phyloP scores from a whole-genome alignment of 2,888 invertebrate species.

The Bugulina stolonifera region DNA sequence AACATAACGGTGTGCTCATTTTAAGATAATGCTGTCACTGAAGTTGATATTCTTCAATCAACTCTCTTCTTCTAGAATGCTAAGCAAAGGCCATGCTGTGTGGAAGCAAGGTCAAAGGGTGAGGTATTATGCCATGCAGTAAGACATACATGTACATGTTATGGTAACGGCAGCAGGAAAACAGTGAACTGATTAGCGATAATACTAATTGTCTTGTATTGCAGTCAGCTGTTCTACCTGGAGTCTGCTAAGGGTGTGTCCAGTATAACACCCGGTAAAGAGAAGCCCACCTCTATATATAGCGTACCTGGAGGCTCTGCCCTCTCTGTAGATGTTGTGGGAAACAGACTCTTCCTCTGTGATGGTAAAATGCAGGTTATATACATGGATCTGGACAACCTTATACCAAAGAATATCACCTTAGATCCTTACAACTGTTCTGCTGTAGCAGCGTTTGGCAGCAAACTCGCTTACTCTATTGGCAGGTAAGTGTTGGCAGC shows the following conservation, averaged over 20 bases:
- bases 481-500: not conserved
- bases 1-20: too few species aligned
- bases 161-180: too few species aligned
- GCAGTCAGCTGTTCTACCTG: not conserved
- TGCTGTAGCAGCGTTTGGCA: not conserved
- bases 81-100: too few species aligned
- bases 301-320: not conserved
- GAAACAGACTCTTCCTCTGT: conserved; percentile 2
- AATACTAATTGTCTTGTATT: not conserved
- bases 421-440: conserved; percentile 1
- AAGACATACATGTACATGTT: too few species aligned
- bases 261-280: not conserved
- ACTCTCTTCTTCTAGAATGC: too few species aligned
- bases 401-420: not conserved
- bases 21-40: too few species aligned
- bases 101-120: too few species aligned
- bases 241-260: not conserved
- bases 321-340: not conserved
- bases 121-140: too few species aligned
- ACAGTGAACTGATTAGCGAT: too few species aligned
- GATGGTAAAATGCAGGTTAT: not conserved
- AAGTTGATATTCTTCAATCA: too few species aligned
- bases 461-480: not conserved
- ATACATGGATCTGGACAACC: not conserved
- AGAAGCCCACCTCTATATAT: too few species aligned